Percentiles rank a stretch among this genome's conserved stretches.
Conservation (phyloP, 2,888 invertebrate genomes). For the Oscheius myriophilus region DNA sequence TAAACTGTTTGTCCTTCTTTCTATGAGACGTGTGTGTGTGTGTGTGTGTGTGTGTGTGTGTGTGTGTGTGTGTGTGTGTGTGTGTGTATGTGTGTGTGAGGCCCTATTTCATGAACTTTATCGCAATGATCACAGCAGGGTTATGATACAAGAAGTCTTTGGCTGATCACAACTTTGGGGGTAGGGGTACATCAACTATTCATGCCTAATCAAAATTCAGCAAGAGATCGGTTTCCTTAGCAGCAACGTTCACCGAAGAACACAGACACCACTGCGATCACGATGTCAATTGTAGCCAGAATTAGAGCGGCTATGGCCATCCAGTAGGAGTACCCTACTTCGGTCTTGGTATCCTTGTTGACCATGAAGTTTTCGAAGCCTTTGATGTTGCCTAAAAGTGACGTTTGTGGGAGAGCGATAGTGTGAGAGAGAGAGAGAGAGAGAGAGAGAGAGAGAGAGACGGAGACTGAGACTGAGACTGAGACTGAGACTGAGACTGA, state of each 20-base stretch:
- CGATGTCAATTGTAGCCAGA: constrained; percentile 41
- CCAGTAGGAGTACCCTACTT: constrained; percentile 52
- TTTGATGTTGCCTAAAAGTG: constrained; percentile 2
- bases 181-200: too few species aligned
- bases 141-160: too few species aligned
- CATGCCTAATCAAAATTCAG: too few species aligned
- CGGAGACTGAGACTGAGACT: not conserved
- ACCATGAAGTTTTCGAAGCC: not conserved
- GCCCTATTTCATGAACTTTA: too few species aligned
- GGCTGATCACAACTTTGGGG: too few species aligned
- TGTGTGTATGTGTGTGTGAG: too few species aligned
- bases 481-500: too few species aligned
- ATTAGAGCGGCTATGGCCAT: constrained; percentile 48
- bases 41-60: too few species aligned
- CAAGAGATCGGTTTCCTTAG: constrained; percentile 26
- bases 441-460: not conserved
- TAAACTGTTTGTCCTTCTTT: too few species aligned
- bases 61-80: too few species aligned
- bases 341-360: not conserved
- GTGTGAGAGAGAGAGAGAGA: constrained; percentile 5
- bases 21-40: too few species aligned
- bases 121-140: too few species aligned
- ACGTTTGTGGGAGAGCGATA: constrained; percentile 1
- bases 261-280: constrained; percentile 44
- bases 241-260: constrained; percentile 53